Conservation (phyloP, 2,888 invertebrate species). For the Tanypteryx hageni region DNA sequence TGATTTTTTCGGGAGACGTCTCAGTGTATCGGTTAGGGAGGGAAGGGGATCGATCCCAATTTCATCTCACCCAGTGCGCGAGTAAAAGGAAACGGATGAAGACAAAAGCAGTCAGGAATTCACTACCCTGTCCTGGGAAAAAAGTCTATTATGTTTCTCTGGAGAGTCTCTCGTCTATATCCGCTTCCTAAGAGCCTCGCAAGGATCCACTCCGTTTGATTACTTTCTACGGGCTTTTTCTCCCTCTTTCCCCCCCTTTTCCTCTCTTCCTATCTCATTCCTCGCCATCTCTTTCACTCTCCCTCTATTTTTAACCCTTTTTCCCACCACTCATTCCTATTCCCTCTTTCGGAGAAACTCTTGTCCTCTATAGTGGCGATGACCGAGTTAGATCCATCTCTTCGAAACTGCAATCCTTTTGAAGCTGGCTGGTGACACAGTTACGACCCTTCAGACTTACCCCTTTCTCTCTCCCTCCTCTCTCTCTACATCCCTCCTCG, state of each 20-base stretch:
- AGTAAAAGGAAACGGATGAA: slow-evolving; percentile 7
- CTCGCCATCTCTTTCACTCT: slow-evolving; percentile 18
- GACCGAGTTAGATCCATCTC: slow-evolving; percentile 57
- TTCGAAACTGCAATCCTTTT: slow-evolving; percentile 37
- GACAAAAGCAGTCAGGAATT: slow-evolving; percentile 21
- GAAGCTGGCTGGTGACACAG: slow-evolving; percentile 56
- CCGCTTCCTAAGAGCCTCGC: slow-evolving; percentile 26
- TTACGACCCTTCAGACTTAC: slow-evolving; percentile 37
- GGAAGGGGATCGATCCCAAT: slow-evolving; percentile 40
- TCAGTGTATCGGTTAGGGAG: not conserved
- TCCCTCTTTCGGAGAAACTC: not conserved
- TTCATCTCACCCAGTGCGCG: slow-evolving; percentile 48
- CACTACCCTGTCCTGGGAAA: slow-evolving; percentile 18
- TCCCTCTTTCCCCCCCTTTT: not conserved
- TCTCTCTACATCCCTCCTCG: not conserved
- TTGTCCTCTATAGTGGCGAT: slow-evolving; percentile 34
- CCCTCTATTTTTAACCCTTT: not conserved
- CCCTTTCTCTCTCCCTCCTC: not conserved
- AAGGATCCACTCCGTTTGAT: slow-evolving; percentile 58
- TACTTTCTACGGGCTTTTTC: slow-evolving; percentile 33
- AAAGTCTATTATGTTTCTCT: slow-evolving; percentile 30
- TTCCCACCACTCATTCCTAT: slow-evolving; percentile 26
- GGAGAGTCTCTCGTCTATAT: slow-evolving; percentile 34
- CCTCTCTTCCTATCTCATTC: not conserved
- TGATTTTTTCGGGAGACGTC: not conserved